Base-by-base conservation (phyloP, 2,113 vertebrate genomes). In the Agelaius tricolor region DNA sequence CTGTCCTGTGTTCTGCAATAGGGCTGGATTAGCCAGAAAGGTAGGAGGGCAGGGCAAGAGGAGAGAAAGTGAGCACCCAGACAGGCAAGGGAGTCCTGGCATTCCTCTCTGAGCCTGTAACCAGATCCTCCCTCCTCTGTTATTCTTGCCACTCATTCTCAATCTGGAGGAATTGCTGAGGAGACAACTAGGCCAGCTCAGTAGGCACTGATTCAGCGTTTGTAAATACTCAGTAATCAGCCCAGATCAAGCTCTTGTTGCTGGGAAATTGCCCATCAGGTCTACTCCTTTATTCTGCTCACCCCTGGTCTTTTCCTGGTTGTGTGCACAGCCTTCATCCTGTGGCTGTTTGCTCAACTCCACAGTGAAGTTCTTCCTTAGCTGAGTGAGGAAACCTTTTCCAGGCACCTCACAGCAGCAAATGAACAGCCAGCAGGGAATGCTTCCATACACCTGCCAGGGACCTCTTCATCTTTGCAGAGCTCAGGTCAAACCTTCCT, bases 91-190 rank as follows among this genome's bases (percentile, higher is more conserved):
- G 81, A 94, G 85, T 80, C 68, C 84, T 90, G 78, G 39, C 78
- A 83, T 91, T 89, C 81, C 82, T 73, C 71, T 89, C 82, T n/a
- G 21, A 96, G 74, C 24, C 28, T 81, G 76, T 91, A 94, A 91
- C 27, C 59, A 76, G 75, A 85, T 89, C 81, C 71, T 91, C 84
- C 69, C 35, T 86, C 39, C 55, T 61, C 71, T 90, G 59, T 87
- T 91, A 79, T 51, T 79, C 71, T 94, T 84, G 82, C 87, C 71
- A 87, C 39, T 95, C 49, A 58, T 76, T 83, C 63, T 78, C 80
- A 27, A 72, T 46, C 87, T 67, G 26, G 62, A 85, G 75, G 55
- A 94, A 77, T 12, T 69, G 67, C 63, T 88, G 74, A 85, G 43
- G 66, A 91, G 62, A 87, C 63, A 90, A 43, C n/a, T 58, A 90